Evolutionary conservation across 2,888 invertebrate genomes (phyloP).

Genomic region (Helicoverpa assulta): DNA sequence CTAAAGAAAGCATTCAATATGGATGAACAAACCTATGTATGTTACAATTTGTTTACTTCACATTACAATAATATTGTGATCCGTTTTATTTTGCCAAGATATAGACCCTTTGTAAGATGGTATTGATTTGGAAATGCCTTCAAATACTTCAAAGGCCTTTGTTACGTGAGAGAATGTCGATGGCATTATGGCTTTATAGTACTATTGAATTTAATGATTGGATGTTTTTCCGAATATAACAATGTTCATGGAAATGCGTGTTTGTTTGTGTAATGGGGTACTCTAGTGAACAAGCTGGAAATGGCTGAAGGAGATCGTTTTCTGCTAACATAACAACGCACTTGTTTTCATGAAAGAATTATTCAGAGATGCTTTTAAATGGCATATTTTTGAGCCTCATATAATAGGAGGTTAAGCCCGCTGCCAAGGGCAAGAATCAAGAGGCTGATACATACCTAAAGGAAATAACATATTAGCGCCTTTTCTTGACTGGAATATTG

Average conservation of each 20-base stretch:
- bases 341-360: background rate
- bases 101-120: slow-evolving; percentile 65
- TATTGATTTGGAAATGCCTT: slow-evolving; percentile 71
- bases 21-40: slow-evolving; percentile 42
- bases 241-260: slow-evolving; percentile 8
- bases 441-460: too few relatives aligned
- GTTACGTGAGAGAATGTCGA: slow-evolving; percentile 62
- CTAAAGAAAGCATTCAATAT: slow-evolving; percentile 6
- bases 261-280: slow-evolving; percentile 11
- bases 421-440: too few relatives aligned
- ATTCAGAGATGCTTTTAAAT: background rate
- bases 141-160: slow-evolving; percentile 70
- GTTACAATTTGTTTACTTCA: slow-evolving; percentile 51
- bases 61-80: slow-evolving; percentile 68
- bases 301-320: background rate
- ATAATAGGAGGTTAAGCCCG: too few relatives aligned
- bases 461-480: too few relatives aligned
- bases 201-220: slow-evolving; percentile 46
- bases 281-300: background rate
- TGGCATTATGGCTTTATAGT: slow-evolving; percentile 50
- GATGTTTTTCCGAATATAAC: slow-evolving; percentile 16
- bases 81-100: slow-evolving; percentile 67
- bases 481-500: too few relatives aligned
- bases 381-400: background rate
- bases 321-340: background rate